A percentile compares a stretch with the other conserved stretches of the same genome.
These are phyloP conservation scores for Drosophila vallismaia DNA, from an alignment of 2,888 invertebrate species.

Conservation along the genomic window DNA sequence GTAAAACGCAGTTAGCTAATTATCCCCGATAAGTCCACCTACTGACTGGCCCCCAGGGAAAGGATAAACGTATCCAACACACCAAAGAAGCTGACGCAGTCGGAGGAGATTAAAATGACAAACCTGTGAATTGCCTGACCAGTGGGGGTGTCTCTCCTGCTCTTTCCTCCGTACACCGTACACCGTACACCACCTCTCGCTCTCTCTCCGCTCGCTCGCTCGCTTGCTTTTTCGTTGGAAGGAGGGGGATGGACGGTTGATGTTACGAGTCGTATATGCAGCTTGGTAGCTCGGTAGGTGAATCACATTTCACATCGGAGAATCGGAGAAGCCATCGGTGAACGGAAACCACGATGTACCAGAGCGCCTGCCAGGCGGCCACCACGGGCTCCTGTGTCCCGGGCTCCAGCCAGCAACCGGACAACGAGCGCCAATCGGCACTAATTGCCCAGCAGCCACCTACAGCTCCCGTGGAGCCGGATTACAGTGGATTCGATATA, in stretches of 20 bases:
- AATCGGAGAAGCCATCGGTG: conserved; percentile 50
- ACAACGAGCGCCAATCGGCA: conserved; percentile 83
- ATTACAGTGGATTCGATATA: conserved; percentile 94
- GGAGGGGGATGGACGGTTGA: conserved; percentile 68
- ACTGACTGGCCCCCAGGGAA: not conserved
- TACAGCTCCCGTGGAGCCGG: conserved; percentile 87
- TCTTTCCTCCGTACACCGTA: conserved; percentile 22
- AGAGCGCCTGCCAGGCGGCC: conserved; percentile 89
- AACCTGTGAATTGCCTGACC: conserved; percentile 36
- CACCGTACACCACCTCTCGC: conserved; percentile 9
- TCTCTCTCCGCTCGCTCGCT: conserved; percentile 12
- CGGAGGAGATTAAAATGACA: conserved; percentile 23
- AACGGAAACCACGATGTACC: conserved; percentile 85
- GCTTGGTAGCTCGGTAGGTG: conserved; percentile 55
- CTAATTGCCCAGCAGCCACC: conserved; percentile 87
- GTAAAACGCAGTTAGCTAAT: conserved; percentile 69
- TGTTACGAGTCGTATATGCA: conserved; percentile 39
- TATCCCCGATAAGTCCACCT: conserved; percentile 10
- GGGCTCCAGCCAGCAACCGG: conserved; percentile 86
- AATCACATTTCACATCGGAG: conserved; percentile 67
- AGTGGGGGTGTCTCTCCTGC: conserved; percentile 43
- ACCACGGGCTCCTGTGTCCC: conserved; percentile 86
- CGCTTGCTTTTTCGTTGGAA: conserved; percentile 24
- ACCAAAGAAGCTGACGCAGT: conserved; percentile 10
- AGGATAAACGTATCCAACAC: not conserved